Base-by-base conservation (phyloP, 1,140 invertebrate species). In the Bombus sibiricus region DNA sequence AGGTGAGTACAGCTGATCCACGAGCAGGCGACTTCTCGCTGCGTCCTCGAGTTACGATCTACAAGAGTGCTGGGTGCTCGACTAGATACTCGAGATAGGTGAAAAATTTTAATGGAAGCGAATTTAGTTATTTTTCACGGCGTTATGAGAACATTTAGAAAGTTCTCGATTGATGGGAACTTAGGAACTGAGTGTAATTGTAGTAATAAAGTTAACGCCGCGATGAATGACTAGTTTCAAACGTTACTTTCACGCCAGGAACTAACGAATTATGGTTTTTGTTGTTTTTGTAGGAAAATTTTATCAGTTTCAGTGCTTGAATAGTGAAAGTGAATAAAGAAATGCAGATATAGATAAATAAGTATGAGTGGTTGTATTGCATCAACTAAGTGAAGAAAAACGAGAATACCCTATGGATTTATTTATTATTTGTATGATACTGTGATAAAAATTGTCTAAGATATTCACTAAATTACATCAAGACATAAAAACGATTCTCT, bases 1-100 rank as follows among this genome's bases (percentile, higher is more conserved):
- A 79, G 66, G 81, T 87, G 78, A 85, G 85, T 85, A 68, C 78
- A 59, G 71, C 28, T 81, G 69, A 81, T 81, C 57, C 71, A 68
- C 47, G 43, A 62, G 15, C 34, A 59, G 39, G 75, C 8, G 32
- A 34, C 41, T 37, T 32, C 68, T 32, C 47, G 82, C 62, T 47
- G 32, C 39, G 78, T 73, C 69, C 78, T 85, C 83, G 41, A 73
- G 57, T 32, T 66, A 59, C 75, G 64, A 84, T 59, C 47, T 57
- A 69, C 74, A 43, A 73, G 69, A 47, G 69, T 80, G n/a, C 25
- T 10, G 32, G 28, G 25, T 10, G 8, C 34, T 28, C 28, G 22
- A 15, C 25, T 18, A n/a, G 37, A 12, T 22, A 32, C 12, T 6
- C 9, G 39, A 6, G 53, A 53, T 62, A 43, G 53, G 71, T 81